phyloP scores from a whole-genome alignment of 2,797 vertebrate species.

The Meriones psammophilus region DNA sequence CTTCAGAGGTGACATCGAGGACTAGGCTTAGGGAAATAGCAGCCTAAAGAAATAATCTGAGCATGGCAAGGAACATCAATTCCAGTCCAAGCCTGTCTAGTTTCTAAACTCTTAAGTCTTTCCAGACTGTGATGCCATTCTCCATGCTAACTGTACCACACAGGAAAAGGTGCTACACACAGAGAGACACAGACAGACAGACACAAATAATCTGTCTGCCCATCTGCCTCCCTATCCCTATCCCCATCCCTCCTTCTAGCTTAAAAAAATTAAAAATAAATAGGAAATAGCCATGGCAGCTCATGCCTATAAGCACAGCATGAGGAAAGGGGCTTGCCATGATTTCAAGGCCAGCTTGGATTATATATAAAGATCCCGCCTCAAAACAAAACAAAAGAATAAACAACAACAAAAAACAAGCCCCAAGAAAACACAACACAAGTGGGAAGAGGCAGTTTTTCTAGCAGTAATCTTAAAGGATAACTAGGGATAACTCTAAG shows the following conservation, averaged over 20 bases:
- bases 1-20: background rate
- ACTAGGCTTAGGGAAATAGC: background rate
- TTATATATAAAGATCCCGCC: background rate
- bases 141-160: background rate
- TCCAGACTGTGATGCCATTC: background rate
- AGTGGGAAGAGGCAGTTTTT: background rate
- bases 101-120: background rate
- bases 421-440: background rate
- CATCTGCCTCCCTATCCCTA: no score
- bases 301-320: background rate
- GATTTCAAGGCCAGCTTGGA: background rate
- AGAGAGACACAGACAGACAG: background rate
- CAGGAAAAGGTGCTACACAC: background rate
- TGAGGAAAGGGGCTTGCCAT: background rate
- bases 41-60: background rate
- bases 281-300: background rate
- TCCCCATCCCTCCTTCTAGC: background rate
- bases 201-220: no score
- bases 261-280: constrained; percentile 14
- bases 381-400: background rate
- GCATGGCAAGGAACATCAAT: background rate
- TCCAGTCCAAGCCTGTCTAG: background rate
- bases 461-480: background rate
- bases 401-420: background rate
- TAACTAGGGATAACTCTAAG: background rate